Percentiles rank a stretch among this genome's conserved stretches.
phyloP scores from a whole-genome alignment of 2,888 invertebrate genomes.

The Conistra vaccinii region DNA sequence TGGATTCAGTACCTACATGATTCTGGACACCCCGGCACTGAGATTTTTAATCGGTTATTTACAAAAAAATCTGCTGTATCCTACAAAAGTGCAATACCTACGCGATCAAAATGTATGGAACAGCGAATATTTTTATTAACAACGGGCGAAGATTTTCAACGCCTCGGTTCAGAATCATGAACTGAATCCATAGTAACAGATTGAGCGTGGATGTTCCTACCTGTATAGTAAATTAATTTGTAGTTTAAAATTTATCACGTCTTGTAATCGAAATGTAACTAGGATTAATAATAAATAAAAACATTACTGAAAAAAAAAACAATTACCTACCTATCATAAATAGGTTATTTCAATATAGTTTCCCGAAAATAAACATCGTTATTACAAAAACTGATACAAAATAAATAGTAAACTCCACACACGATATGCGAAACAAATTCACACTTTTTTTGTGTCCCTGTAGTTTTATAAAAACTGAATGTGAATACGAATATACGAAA shows the following conservation, averaged over 20 bases:
- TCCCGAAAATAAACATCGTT: background rate
- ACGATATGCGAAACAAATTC: constrained; percentile 22
- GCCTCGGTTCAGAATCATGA: no score
- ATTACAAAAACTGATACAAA: background rate
- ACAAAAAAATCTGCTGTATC: no score
- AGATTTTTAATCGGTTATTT: no score
- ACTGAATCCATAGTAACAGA: no score
- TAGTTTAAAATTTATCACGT: background rate
- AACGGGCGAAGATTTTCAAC: no score
- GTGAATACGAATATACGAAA: constrained; percentile 43
- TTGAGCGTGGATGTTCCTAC: no score
- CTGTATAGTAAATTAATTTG: background rate
- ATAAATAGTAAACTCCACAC: constrained; percentile 20
- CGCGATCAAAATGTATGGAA: no score
- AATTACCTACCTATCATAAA: background rate
- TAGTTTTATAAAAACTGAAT: constrained; percentile 50
- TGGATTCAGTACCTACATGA: no score
- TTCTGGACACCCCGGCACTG: no score
- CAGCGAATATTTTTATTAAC: no score
- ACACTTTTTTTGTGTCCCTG: constrained; percentile 8
- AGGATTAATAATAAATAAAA: background rate
- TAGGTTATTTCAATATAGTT: background rate
- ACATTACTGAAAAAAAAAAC: background rate
- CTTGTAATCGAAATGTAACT: background rate
- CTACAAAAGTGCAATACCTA: no score